phyloP scores from a whole-genome alignment of 2,888 invertebrate genomes.

The Blastobasis lacticolella region DNA sequence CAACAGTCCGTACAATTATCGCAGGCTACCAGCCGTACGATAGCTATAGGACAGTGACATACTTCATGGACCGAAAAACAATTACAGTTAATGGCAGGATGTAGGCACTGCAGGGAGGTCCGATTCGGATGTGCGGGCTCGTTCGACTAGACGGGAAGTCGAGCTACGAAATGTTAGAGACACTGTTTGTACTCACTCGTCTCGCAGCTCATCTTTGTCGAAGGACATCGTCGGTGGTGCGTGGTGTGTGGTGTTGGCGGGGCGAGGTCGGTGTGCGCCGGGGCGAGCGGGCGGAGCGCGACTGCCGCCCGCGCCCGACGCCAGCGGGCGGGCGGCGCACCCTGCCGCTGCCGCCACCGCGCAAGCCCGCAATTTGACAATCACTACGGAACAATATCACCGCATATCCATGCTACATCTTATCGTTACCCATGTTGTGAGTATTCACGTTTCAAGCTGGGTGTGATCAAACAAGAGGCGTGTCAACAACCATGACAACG shows the following conservation, averaged over 20 bases:
- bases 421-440: background rate
- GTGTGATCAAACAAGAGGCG: no score
- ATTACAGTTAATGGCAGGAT: background rate
- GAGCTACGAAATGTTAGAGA: no score
- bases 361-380: background rate
- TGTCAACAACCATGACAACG: no score
- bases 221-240: conserved; percentile 63
- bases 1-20: no score
- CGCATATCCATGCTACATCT: background rate
- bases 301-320: conserved; percentile 23
- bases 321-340: conserved; percentile 23
- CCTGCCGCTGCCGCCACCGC: conserved; percentile 28
- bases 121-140: background rate
- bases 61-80: background rate
- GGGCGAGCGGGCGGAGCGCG: conserved; percentile 37
- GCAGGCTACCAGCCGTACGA: no score
- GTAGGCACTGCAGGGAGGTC: background rate
- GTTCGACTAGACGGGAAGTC: background rate
- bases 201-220: conserved; percentile 79
- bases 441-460: no score
- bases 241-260: background rate
- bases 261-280: background rate
- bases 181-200: conserved; percentile 76
- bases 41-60: no score
- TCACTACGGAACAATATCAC: background rate